These are phyloP conservation scores for Pipistrellus kuhlii DNA, from an alignment of 2,797 vertebrate species.

Conservation along the genomic window DNA sequence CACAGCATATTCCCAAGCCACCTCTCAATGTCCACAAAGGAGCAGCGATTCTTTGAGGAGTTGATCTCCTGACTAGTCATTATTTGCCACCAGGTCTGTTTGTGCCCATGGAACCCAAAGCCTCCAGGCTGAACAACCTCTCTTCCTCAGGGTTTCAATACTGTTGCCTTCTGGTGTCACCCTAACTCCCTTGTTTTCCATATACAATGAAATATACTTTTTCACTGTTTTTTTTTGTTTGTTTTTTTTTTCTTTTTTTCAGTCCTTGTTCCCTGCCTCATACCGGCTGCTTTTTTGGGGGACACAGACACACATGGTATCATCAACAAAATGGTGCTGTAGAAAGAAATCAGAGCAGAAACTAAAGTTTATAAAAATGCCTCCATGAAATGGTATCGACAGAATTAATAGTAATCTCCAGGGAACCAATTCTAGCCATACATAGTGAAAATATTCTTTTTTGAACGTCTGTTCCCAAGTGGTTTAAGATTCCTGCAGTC, in stretches of 20 bases:
- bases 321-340: neutral
- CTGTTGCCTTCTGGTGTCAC: neutral
- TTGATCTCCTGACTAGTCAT: neutral
- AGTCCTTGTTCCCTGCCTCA: neutral
- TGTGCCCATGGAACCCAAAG: neutral
- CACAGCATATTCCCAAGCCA: neutral
- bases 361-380: conserved; percentile 10
- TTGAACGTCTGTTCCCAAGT: conserved; percentile 29
- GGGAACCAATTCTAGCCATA: neutral
- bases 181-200: neutral
- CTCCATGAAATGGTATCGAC: neutral
- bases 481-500: conserved; percentile 46
- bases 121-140: neutral
- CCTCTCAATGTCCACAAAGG: neutral
- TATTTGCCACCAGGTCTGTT: neutral
- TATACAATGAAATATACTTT: neutral
- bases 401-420: neutral
- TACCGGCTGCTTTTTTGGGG: neutral
- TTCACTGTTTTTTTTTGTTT: neutral
- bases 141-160: neutral
- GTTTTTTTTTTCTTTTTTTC: neutral
- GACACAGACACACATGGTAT: neutral
- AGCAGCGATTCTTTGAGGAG: neutral
- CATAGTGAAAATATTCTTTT: conserved; percentile 33
- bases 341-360: neutral